A percentile compares a stretch with the other conserved stretches of the same genome.
phyloP scores from a whole-genome alignment of 2,113 vertebrate genomes.

The Anthoscopus minutus region DNA sequence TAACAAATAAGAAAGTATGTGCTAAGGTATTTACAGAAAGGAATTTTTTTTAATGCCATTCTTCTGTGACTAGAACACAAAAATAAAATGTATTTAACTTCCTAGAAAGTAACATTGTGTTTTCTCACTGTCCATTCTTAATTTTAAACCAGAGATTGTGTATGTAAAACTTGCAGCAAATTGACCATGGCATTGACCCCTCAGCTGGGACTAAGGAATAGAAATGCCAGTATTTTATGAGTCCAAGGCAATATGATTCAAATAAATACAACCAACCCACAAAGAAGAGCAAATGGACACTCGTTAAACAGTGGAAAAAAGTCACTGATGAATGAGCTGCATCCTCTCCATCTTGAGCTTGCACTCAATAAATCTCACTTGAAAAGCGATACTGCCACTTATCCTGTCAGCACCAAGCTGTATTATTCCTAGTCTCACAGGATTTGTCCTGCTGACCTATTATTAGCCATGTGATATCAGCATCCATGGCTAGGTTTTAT shows the following conservation, averaged over 20 bases:
- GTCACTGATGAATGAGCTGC: not conserved
- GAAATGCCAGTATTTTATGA: not conserved
- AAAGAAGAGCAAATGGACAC: not conserved
- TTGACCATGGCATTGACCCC: not conserved
- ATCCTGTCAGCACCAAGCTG: not conserved
- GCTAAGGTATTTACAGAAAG: not conserved
- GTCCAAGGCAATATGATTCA: not conserved
- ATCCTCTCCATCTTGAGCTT: not conserved
- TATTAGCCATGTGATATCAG: not conserved
- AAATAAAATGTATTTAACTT: not conserved
- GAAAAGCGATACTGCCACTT: not conserved
- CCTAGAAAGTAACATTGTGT: not conserved
- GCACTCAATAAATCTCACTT: not conserved
- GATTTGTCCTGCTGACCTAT: not conserved
- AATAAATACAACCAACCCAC: not conserved
- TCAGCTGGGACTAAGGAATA: not conserved
- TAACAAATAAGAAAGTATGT: not conserved
- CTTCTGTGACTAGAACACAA: not conserved
- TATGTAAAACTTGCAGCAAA: not conserved
- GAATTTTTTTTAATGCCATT: not conserved
- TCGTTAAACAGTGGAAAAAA: not conserved
- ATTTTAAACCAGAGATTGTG: not conserved
- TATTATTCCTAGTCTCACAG: not conserved
- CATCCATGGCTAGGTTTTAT: not conserved
- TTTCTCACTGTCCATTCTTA: not conserved